Evolutionary conservation across 2,113 vertebrate genomes (phyloP).

Genomic region (Nycticryphes semicollaris): DNA sequence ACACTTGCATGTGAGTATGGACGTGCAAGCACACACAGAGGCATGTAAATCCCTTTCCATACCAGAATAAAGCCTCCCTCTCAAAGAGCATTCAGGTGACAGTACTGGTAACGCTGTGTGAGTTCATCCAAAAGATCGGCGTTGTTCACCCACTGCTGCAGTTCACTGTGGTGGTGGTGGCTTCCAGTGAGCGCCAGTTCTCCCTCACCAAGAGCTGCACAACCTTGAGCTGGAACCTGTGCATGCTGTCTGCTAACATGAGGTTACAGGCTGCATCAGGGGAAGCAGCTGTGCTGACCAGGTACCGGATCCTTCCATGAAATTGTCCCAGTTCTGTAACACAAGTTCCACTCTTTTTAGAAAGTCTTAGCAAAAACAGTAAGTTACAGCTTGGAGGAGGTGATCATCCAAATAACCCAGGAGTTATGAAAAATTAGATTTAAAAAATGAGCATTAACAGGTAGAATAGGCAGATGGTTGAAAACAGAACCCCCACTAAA

Average conservation of each 20-base stretch:
- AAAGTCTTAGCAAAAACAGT: neutral
- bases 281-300: neutral
- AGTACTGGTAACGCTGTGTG: neutral
- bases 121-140: neutral
- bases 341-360: neutral
- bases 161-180: neutral
- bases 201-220: neutral
- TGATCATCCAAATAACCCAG: neutral
- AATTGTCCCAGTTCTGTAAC: neutral
- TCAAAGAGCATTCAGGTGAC: neutral
- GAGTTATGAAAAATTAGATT: neutral
- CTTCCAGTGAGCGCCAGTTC: neutral
- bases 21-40: neutral
- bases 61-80: neutral
- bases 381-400: neutral
- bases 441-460: neutral
- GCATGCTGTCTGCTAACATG: neutral
- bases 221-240: neutral
- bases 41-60: neutral
- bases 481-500: neutral
- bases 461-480: neutral
- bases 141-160: neutral
- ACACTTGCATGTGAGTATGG: fast-evolving
- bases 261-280: neutral
- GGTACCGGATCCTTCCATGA: neutral